Base-by-base conservation (phyloP, 2,113 vertebrate genomes). In the Piprites chloris region DNA sequence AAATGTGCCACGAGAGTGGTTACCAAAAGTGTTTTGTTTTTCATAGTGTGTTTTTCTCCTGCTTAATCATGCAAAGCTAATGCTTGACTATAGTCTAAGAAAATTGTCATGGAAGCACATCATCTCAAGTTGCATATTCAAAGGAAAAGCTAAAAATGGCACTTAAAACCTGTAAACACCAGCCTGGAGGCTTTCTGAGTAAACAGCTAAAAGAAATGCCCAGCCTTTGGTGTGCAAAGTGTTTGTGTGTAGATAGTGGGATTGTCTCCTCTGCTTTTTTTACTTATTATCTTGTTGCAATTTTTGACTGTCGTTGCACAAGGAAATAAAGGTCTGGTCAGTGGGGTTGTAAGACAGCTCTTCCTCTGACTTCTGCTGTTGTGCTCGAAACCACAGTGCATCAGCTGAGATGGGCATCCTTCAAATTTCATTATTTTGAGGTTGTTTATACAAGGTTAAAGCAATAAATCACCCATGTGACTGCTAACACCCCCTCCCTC, bases 391-490 rank as follows among this genome's bases (percentile, higher is more conserved):
- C 49, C 11, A 0, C 3, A 18, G 56, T 18, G 19, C 62, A 9
- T 83, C 73, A 37, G 61, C 42, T 61, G 37, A 37, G 67, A 83
- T 33, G 50, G 33, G 35, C 49, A 16, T 9, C 11, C 42, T 75
- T 79, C 12, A 8, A 12, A 23, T 42, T 44, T 55, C 28, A 0
- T 11, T 44, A 3, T 14, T 18, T 12, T 10, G 3, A 12, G 22
- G 4, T 9, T 49, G 27, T 66, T 91, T 47, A 1, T 27, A 27
- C 39, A 41, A 46, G 35, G 39, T 59, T 63, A 49, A 47, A 78
- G 68, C 24, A 27, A 5, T 72, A 39, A 35, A 32, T n/a, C 37
- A 12, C 8, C 0, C 0, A 1, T 2, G 4, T 11, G 66, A 39
- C 63, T 89, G 35, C 55, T 84, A 5, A 75, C 19, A 18, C 1